These are phyloP conservation scores for Pecten maximus DNA, from an alignment of 2,888 invertebrate species.

Conservation along the genomic window DNA sequence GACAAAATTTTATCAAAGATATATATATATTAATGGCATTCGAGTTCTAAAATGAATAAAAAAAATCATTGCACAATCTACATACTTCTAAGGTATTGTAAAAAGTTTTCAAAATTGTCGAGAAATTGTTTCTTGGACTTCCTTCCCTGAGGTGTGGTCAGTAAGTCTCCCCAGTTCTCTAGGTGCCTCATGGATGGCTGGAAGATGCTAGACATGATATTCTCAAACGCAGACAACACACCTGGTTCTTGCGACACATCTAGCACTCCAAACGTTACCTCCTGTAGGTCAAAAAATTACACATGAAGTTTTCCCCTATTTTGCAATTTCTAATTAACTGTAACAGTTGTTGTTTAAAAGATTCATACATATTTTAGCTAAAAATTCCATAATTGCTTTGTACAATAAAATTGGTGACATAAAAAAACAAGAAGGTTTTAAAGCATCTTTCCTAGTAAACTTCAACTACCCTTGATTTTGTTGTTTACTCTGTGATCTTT, in stretches of 20 bases:
- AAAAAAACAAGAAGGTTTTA: no score
- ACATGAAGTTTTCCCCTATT: background rate
- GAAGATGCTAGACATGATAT: conserved; percentile 62
- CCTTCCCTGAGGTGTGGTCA: conserved; percentile 69
- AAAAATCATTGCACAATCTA: background rate
- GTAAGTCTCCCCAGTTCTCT: conserved; percentile 72
- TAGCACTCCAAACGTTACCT: conserved; percentile 67
- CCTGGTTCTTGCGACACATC: conserved; percentile 60
- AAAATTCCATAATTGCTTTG: no score
- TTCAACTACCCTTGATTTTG: no score
- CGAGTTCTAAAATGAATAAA: background rate
- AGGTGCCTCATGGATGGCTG: conserved; percentile 63
- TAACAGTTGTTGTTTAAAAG: no score
- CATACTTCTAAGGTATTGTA: conserved; percentile 72
- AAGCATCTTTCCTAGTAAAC: no score
- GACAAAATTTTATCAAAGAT: no score
- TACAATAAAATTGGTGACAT: no score
- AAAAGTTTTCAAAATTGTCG: conserved; percentile 72
- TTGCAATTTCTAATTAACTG: conserved; percentile 28
- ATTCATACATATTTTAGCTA: no score
- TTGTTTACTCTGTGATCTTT: no score
- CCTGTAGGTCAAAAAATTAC: conserved; percentile 59
- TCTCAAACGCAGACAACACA: conserved; percentile 68
- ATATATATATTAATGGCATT: no score
- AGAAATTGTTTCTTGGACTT: conserved; percentile 70